Evolutionary conservation across 2,888 invertebrate genomes (phyloP), one percentile per base, ranked within the genome.

Genomic region (Cylindroiulus punctatus): DNA sequence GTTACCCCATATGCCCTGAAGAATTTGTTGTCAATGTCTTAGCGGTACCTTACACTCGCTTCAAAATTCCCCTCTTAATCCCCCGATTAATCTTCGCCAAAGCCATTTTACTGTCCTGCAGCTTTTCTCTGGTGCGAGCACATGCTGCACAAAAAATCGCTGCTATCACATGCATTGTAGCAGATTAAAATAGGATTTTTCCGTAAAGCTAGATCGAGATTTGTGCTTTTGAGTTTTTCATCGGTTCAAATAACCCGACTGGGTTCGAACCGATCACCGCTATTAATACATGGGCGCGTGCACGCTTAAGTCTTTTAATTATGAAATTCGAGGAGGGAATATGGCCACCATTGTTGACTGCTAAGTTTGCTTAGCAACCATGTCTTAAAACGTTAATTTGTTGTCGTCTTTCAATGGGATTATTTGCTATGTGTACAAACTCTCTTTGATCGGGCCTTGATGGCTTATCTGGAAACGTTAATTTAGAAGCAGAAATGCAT

Each of bases 261-360:
- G 57, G 57, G 19, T 26, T 65, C 26, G 8, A 44, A 65, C 52
- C n/a, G 52, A 52, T 52, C 52, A n/a, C n/a, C 52, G n/a, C 26
- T 26, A 65, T 65, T 65, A 65, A 65, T 65, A 65, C 65, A 65
- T 65, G 65, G 65, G 65, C 65, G 65, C 65, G 65, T 65, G 65
- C 65, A 26, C 65, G 65, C 65, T 65, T 65, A 65, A 65, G 65
- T 65, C 65, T 65, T n/a, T 57, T 65, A 65, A 65, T 65, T 65
- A 65, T 65, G 65, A 65, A 65, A 65, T 65, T 26, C 65, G 26
- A n/a, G 26, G 65, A 65, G 65, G 65, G 65, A 65, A 65, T 65
- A 65, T 65, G 65, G 65, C 65, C 26, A 65, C 65, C 65, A 65
- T 65, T 65, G 65, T 65, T 65, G 26, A 26, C 65, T 65, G 65